Evolutionary conservation across 2,113 vertebrate genomes (phyloP).

Genomic region (Gallinago jamesoni): DNA sequence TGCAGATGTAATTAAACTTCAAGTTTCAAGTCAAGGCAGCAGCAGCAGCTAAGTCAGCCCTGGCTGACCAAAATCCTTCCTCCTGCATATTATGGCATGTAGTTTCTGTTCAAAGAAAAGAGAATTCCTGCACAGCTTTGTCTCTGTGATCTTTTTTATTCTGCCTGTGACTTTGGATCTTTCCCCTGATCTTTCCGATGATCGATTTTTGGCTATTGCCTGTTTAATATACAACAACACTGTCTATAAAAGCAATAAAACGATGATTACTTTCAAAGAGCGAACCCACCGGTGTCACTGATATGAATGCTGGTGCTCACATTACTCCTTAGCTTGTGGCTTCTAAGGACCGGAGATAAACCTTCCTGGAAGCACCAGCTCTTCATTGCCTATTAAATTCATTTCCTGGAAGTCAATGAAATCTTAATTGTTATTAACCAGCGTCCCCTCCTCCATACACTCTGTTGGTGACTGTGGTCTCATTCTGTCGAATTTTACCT

Average conservation of each 20-base stretch:
- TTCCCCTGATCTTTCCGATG: background rate
- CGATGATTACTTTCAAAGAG: accelerated
- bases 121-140: background rate
- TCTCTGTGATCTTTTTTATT: background rate
- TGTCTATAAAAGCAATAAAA: background rate
- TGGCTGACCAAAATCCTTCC: background rate
- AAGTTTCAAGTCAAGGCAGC: background rate
- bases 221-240: background rate
- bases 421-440: background rate
- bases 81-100: too few species aligned
- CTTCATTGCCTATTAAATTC: background rate
- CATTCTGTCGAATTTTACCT: background rate
- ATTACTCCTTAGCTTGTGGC: background rate
- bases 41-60: background rate
- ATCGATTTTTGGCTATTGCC: background rate
- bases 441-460: accelerated
- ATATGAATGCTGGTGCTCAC: accelerated
- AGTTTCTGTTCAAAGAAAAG: background rate
- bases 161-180: background rate
- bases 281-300: background rate
- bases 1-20: background rate
- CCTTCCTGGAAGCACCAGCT: background rate
- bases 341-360: background rate
- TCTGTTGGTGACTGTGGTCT: background rate
- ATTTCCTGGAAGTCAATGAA: background rate